phyloP scores from a whole-genome alignment of 1,140 invertebrate genomes.

The Calliopsis andreniformis region DNA sequence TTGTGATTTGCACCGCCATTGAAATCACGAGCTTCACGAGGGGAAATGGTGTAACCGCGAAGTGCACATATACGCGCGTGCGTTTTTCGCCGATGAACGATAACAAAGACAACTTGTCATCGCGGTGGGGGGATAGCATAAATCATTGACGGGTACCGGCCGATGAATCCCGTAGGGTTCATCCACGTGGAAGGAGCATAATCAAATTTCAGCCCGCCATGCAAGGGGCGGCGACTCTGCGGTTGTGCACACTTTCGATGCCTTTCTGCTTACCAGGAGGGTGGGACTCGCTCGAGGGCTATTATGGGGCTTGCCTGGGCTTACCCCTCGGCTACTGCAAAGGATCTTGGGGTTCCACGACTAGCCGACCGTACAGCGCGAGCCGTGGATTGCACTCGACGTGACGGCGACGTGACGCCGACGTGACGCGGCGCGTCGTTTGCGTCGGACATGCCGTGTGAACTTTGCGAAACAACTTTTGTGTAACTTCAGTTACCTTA shows the following conservation, averaged over 20 bases:
- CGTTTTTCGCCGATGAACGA: conserved; percentile 14
- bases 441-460: conserved; percentile 18
- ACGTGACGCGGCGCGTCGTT: conserved; percentile 35
- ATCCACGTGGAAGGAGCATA: conserved; percentile 67
- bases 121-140: conserved; percentile 41
- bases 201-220: conserved; percentile 68
- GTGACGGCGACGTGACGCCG: conserved; percentile 40
- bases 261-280: conserved; percentile 60
- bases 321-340: conserved; percentile 25
- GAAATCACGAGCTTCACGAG: neutral
- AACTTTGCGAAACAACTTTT: neutral
- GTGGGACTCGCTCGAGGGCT: conserved; percentile 65
- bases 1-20: no score
- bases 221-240: conserved; percentile 68
- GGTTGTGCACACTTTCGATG: conserved; percentile 65
- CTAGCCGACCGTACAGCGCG: conserved; percentile 47
- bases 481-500: no score
- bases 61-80: no score
- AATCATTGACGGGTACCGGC: conserved; percentile 57
- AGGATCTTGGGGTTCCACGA: neutral
- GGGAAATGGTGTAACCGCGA: no score
- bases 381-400: conserved; percentile 47
- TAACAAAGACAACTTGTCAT: conserved; percentile 63
- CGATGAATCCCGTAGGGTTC: conserved; percentile 62
- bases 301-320: conserved; percentile 63